Base-by-base conservation (phyloP, 2,113 vertebrate genomes). In the Numenius arquata region DNA sequence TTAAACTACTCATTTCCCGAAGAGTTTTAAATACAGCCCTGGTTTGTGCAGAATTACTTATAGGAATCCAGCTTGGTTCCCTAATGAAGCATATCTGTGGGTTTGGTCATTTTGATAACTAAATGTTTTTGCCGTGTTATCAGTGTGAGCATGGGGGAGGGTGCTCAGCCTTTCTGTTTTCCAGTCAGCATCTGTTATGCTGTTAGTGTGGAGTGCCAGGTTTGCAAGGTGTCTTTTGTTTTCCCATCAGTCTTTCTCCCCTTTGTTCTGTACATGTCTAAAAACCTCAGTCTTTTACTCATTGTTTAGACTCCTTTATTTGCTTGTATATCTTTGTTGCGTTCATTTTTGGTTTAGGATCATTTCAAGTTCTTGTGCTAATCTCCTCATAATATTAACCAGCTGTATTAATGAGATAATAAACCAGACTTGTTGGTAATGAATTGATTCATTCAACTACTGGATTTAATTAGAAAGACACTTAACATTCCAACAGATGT, bases 401-500 rank as follows among this genome's bases (percentile, higher is more conserved):
- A 90, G 93, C 95, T 97, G 91, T 96, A 96, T 98, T 98, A 96
- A 97, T 97, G 90, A 96, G 95, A 97, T 97, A 97, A 96, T 96
- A 97, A 97, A 89, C 78, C 84, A 96, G 91, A 85, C 92, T 94
- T 96, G 83, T 85, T 97, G 85, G 83, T 97, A 97, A 97, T 97
- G 48, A 97, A 96, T 96, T 96, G 93, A 97, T 97, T 97, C 88
- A 96, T 97, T 98, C 96, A 98, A 81, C 97, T 96, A 92, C 96
- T 97, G 73, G 65, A 93, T 98, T 98, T 97, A 97, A 97, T 98
- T 98, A 98, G 97, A 96, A 97, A 97, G 93, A 97, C 83, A 92
- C 88, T 97, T 97, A 97, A 96, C 88, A 95, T 97, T 94, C 91
- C 94, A 97, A 85, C 93, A 98, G 96, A 96, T 97, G 95, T 97